Conservation (phyloP, 1,140 invertebrate species). For the Lasioglossum albipes region DNA sequence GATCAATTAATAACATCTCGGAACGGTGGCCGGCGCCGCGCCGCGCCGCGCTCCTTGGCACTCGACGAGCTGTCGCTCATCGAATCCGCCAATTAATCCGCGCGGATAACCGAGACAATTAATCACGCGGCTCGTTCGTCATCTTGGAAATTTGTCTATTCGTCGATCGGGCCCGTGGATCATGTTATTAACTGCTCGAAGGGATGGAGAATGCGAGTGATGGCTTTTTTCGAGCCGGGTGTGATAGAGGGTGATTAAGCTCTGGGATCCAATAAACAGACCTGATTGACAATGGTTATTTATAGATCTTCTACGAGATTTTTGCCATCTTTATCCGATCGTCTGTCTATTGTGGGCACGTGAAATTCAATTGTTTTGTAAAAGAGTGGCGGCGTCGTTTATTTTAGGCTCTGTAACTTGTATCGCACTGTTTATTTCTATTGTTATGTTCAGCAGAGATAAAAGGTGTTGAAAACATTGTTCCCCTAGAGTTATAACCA, state of each 20-base stretch:
- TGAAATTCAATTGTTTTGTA: no score
- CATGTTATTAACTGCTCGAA: slow-evolving; percentile 24
- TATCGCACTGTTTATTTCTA: no score
- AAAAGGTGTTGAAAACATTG: background rate
- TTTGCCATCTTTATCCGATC: no score
- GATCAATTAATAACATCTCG: slow-evolving; percentile 61
- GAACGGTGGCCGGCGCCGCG: slow-evolving; percentile 10
- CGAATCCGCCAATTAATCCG: slow-evolving; percentile 61
- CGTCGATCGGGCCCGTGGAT: slow-evolving; percentile 16
- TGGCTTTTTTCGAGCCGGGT: background rate
- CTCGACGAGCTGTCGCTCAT: slow-evolving; percentile 55
- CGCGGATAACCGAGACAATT: slow-evolving; percentile 44
- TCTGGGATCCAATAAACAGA: background rate
- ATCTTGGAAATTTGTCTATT: slow-evolving; percentile 38
- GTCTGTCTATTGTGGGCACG: no score
- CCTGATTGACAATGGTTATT: background rate
- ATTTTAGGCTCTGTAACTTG: no score
- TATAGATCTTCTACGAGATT: no score
- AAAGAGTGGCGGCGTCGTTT: no score
- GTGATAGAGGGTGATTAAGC: background rate
- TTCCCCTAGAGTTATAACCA: no score
- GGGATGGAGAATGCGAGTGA: background rate
- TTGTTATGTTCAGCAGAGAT: background rate
- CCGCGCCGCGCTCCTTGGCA: slow-evolving; percentile 49
- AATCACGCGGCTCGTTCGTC: slow-evolving; percentile 40